Evolutionary conservation across 2,113 vertebrate genomes (phyloP).

Genomic region (Podocnemis expansa): DNA sequence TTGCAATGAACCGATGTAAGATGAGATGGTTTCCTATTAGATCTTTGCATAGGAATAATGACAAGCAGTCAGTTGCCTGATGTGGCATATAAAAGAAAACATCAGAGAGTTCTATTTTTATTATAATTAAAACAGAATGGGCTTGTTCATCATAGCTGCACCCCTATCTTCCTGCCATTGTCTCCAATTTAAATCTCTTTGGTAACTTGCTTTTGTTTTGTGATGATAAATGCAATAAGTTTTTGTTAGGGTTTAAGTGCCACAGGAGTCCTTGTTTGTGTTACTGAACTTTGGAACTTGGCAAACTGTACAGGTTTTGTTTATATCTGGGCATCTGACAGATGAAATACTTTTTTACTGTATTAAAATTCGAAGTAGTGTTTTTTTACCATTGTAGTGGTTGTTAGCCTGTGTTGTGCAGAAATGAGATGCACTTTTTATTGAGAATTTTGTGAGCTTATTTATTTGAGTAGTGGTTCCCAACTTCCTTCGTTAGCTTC

Average conservation of each 20-base stretch:
- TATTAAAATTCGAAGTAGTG: no score
- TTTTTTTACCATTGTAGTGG: rapidly evolving
- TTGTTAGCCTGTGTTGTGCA: rapidly evolving
- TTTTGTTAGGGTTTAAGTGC: no score
- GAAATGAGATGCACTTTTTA: background rate
- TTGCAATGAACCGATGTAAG: rapidly evolving
- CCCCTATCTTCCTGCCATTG: background rate
- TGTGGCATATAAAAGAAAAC: background rate
- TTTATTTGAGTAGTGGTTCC: background rate
- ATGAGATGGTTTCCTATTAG: background rate
- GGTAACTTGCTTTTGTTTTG: background rate
- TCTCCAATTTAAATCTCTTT: background rate
- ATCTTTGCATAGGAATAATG: background rate
- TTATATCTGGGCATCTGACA: background rate
- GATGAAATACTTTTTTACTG: background rate
- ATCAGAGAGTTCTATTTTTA: rapidly evolving
- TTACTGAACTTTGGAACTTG: no score
- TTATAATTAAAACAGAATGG: background rate
- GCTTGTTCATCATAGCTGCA: background rate
- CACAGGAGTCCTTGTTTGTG: no score
- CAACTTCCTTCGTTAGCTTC: background rate
- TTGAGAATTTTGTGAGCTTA: background rate
- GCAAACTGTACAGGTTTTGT: background rate
- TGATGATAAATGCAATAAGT: no score
- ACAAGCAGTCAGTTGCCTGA: background rate